A percentile compares a stretch with the other conserved stretches of the same genome.
Conservation (phyloP, 2,113 vertebrate species). For the Eulacestoma nigropectus region DNA sequence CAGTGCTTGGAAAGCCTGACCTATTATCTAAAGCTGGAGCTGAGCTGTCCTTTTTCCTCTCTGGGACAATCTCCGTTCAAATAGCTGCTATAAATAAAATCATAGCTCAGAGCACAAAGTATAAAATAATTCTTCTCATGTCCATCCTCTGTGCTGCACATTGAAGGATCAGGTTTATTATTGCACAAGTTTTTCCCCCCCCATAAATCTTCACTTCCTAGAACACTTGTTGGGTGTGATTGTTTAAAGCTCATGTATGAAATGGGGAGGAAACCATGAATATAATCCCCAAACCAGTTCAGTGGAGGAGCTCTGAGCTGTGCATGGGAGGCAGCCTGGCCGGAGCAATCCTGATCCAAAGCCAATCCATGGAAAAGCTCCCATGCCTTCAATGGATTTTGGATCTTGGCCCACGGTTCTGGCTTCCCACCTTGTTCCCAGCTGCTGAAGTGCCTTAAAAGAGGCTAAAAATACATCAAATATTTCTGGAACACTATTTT, state of each 20-base stretch:
- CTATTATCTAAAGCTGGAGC: not conserved
- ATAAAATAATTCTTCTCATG: not conserved
- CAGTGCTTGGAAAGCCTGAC: not conserved
- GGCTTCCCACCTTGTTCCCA: slow-evolving; percentile 35
- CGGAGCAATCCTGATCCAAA: not conserved
- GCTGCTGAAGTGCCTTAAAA: slow-evolving; percentile 25
- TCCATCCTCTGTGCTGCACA: not conserved
- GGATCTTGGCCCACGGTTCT: not conserved
- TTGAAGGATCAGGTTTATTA: not conserved
- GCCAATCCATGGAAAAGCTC: not conserved
- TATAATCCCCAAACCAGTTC: not conserved
- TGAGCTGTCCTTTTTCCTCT: not conserved
- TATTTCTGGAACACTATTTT: not conserved
- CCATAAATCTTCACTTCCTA: not conserved
- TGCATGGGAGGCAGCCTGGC: not conserved
- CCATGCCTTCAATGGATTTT: not conserved
- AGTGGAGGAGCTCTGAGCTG: not conserved
- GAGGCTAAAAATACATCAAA: slow-evolving; percentile 28
- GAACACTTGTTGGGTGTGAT: not conserved
- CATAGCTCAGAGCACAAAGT: not conserved
- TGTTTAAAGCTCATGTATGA: not conserved
- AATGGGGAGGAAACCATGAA: not conserved
- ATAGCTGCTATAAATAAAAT: not conserved
- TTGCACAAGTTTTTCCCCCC: not conserved
- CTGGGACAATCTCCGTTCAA: not conserved